These are phyloP conservation scores for Clarias laeviceps DNA, from an alignment of 2,797 vertebrate genomes.

Conservation along the genomic window DNA sequence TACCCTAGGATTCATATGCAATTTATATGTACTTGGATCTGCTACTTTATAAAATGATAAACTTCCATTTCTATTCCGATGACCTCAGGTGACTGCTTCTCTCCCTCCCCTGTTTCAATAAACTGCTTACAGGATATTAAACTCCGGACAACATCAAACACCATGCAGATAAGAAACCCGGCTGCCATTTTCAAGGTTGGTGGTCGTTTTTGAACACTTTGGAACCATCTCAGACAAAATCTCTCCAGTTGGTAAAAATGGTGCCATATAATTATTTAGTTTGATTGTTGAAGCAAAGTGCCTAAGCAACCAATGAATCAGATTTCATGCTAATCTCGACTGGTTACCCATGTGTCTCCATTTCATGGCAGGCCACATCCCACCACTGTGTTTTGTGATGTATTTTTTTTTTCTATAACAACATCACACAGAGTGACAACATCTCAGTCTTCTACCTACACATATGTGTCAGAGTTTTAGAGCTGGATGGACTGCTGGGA, in stretches of 20 bases:
- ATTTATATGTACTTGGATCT: neutral
- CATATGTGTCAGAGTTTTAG: neutral
- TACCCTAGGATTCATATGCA: no score
- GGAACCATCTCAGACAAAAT: neutral
- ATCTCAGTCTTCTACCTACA: neutral
- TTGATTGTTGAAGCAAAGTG: neutral
- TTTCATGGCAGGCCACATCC: neutral
- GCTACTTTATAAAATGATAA: neutral
- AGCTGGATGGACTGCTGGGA: constrained; percentile 18
- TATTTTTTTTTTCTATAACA: neutral
- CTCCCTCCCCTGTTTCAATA: neutral
- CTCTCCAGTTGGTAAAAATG: neutral
- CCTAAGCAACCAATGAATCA: neutral
- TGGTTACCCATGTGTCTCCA: neutral
- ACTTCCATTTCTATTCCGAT: neutral
- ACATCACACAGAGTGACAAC: neutral
- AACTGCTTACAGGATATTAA: constrained; percentile 2
- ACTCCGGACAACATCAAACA: neutral
- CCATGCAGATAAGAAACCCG: neutral
- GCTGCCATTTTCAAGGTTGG: neutral
- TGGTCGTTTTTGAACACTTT: neutral
- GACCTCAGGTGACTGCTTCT: neutral
- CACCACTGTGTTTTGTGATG: no score
- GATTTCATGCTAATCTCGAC: neutral
- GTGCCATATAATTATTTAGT: no score